Conservation (phyloP, 1,140 invertebrate genomes). For the Lanistes nyassanus region DNA sequence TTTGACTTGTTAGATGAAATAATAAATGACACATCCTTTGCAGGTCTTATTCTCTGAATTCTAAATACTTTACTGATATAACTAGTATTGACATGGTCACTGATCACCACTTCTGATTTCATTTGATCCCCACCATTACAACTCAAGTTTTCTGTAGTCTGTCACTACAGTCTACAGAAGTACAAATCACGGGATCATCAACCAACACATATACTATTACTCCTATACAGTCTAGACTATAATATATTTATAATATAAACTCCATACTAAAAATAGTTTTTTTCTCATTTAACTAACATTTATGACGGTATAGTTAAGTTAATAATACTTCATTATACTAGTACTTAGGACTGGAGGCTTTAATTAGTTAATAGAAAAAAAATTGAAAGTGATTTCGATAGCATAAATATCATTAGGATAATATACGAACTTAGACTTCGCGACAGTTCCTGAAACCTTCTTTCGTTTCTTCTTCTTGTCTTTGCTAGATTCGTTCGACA, state of each 20-base stretch:
- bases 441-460: slow-evolving; percentile 58
- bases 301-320: too few species aligned
- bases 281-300: too few species aligned
- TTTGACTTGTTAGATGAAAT: too few species aligned
- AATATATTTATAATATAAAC: neutral
- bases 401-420: too few species aligned
- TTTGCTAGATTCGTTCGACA: slow-evolving; percentile 72
- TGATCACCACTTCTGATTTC: neutral
- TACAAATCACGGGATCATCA: neutral
- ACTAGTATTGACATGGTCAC: neutral
- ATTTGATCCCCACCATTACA: neutral
- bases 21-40: neutral
- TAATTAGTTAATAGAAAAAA: too few species aligned
- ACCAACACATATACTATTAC: too few species aligned
- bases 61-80: neutral
- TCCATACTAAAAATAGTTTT: neutral
- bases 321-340: too few species aligned
- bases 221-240: neutral
- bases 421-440: slow-evolving; percentile 21
- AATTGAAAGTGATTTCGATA: too few species aligned
- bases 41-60: neutral
- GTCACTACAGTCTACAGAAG: neutral
- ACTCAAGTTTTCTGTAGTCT: neutral
- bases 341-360: too few species aligned
- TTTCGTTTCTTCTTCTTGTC: slow-evolving; percentile 80